Evolutionary conservation across 2,113 vertebrate species (phyloP).

Genomic region (Chaenogobius annularis): DNA sequence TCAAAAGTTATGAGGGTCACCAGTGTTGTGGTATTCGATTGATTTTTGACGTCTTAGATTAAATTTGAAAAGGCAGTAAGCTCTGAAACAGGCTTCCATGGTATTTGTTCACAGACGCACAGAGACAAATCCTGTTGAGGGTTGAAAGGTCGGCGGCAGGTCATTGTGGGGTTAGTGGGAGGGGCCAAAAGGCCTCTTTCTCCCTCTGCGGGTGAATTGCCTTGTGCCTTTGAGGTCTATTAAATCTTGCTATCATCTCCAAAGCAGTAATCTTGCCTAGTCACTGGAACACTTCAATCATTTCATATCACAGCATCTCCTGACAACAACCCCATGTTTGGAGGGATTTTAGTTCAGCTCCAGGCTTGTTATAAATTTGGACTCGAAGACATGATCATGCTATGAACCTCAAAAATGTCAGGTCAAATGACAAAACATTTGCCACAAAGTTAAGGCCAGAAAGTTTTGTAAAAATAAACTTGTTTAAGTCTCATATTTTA

Average conservation of each 20-base stretch:
- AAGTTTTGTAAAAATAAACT: neutral
- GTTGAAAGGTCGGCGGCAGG: conserved; percentile 44
- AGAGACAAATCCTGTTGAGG: conserved; percentile 30
- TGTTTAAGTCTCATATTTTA: too few species aligned
- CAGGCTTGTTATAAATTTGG: conserved; percentile 38
- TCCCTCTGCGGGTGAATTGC: conserved; percentile 36
- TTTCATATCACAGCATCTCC: conserved; percentile 48
- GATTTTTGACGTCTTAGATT: conserved; percentile 25
- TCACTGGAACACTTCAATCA: conserved; percentile 64
- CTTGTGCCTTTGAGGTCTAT: conserved; percentile 57
- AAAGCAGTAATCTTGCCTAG: conserved; percentile 62
- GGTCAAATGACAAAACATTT: neutral
- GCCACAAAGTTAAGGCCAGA: neutral
- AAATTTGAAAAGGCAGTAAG: conserved; percentile 28
- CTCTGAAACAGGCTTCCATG: conserved; percentile 1
- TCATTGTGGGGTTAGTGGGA: conserved; percentile 42
- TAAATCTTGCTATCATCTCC: conserved; percentile 67
- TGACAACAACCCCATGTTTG: conserved; percentile 41
- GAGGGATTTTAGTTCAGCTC: conserved; percentile 35
- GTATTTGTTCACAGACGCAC: conserved; percentile 24
- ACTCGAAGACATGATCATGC: neutral
- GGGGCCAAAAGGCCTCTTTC: conserved; percentile 32
- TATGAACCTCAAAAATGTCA: neutral
- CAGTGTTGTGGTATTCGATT: conserved; percentile 16
- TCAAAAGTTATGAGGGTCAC: conserved; percentile 16